phyloP scores from a whole-genome alignment of 1,140 invertebrate genomes.

The Drosophila pruinosa region DNA sequence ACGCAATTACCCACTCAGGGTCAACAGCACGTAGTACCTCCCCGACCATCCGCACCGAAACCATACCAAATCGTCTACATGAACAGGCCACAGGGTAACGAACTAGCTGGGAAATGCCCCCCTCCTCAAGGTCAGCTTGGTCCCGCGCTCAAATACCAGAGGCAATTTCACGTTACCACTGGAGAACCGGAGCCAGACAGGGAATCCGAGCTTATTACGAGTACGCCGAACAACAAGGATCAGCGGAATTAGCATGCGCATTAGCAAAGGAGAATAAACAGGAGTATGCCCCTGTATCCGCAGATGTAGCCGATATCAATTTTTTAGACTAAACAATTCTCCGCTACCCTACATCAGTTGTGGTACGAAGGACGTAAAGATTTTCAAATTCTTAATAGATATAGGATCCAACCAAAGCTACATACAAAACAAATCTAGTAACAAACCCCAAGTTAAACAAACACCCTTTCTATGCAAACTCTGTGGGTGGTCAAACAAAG shows the following conservation, averaged over 20 bases:
- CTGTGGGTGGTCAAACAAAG: not conserved
- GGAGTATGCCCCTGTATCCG: not conserved
- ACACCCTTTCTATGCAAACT: conserved; percentile 2
- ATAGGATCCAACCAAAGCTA: conserved; percentile 5
- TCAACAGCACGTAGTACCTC: not conserved
- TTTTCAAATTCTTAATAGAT: not conserved
- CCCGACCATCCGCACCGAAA: not conserved
- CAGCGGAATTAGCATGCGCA: too few relatives aligned
- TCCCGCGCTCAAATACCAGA: not conserved
- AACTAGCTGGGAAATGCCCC: not conserved
- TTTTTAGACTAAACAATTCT: conserved; percentile 9
- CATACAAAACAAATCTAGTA: not conserved
- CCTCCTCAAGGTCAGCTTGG: not conserved
- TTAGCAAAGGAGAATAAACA: not conserved
- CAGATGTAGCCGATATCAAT: too few relatives aligned
- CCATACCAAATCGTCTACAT: not conserved
- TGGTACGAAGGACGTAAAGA: not conserved
- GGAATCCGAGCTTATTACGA: conserved; percentile 7
- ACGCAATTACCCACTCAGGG: not conserved
- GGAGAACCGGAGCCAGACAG: conserved; percentile 11
- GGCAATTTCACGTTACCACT: not conserved
- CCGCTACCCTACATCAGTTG: conserved; percentile 2
- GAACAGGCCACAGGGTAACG: not conserved
- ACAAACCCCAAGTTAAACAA: not conserved
- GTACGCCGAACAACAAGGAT: not conserved